These are phyloP conservation scores for silkworm (Bombyx mori) DNA, from an alignment of 1,140 invertebrate genomes.

Conservation along the genomic window DNA sequence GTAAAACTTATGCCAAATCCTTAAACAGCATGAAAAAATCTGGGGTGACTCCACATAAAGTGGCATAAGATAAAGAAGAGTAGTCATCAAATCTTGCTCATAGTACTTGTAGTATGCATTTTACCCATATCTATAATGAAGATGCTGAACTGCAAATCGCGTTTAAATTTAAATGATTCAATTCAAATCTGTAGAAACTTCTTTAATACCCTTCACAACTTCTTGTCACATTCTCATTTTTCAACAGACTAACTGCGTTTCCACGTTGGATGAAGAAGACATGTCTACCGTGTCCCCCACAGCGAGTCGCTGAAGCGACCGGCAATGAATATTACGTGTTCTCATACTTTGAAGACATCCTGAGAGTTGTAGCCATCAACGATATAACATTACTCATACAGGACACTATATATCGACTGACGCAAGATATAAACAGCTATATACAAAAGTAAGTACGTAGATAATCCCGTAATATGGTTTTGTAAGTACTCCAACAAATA, in stretches of 20 bases:
- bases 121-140: too few relatives aligned
- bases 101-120: too few relatives aligned
- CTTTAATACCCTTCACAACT: not conserved
- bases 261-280: slow-evolving; percentile 88
- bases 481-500: too few relatives aligned
- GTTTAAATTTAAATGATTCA: not conserved
- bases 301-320: slow-evolving; percentile 66
- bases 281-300: slow-evolving; percentile 79
- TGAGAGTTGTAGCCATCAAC: slow-evolving; percentile 76
- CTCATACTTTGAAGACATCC: slow-evolving; percentile 84
- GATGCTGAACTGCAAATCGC: too few relatives aligned
- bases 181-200: not conserved
- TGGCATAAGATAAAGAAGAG: too few relatives aligned
- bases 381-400: slow-evolving; percentile 78
- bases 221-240: not conserved
- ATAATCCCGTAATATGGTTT: too few relatives aligned
- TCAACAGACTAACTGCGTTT: slow-evolving; percentile 77
- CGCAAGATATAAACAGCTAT: slow-evolving; percentile 76
- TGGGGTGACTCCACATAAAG: too few relatives aligned
- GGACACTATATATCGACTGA: slow-evolving; percentile 75
- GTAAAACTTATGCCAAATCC: too few relatives aligned
- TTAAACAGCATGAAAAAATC: too few relatives aligned
- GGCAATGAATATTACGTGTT: slow-evolving; percentile 74
- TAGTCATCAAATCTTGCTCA: too few relatives aligned
- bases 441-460: slow-evolving; percentile 71